A percentile compares a stretch with the other conserved stretches of the same genome.
Evolutionary conservation across 2,888 invertebrate species (phyloP).

Genomic region (Drosophila emarginata): DNA sequence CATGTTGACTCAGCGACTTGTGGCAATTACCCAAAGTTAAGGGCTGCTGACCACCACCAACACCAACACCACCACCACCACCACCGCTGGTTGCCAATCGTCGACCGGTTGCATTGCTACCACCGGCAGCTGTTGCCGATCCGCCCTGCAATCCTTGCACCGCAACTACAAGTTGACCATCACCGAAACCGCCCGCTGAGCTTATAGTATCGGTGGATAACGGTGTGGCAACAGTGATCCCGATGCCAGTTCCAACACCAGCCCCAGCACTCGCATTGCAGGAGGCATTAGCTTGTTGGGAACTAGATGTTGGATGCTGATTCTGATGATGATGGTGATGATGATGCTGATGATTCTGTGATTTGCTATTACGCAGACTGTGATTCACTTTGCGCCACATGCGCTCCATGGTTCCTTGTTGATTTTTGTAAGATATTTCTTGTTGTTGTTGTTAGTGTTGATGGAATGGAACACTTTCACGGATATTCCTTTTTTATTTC

Average conservation of each 20-base stretch:
- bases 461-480: too few relatives aligned
- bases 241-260: slow-evolving; percentile 22
- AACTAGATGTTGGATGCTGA: background rate
- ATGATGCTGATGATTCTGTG: slow-evolving; percentile 16
- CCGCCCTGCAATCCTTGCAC: slow-evolving; percentile 63
- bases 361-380: slow-evolving; percentile 78
- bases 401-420: slow-evolving; percentile 77
- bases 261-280: background rate
- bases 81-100: slow-evolving; percentile 68
- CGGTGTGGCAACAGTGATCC: slow-evolving; percentile 55
- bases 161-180: slow-evolving; percentile 80
- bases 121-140: slow-evolving; percentile 49
- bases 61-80: background rate
- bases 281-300: slow-evolving; percentile 8
- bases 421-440: background rate
- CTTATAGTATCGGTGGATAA: slow-evolving; percentile 80
- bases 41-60: background rate
- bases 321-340: slow-evolving; percentile 9
- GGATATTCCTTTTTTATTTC: background rate
- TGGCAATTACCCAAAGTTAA: slow-evolving; percentile 54
- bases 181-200: slow-evolving; percentile 81
- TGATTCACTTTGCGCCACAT: slow-evolving; percentile 83
- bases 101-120: slow-evolving; percentile 80
- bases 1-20: slow-evolving; percentile 81
- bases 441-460: too few relatives aligned